Percentiles rank a stretch among this genome's conserved stretches.
Conservation (phyloP, 1,140 invertebrate genomes). For the Mamestra configurata region DNA sequence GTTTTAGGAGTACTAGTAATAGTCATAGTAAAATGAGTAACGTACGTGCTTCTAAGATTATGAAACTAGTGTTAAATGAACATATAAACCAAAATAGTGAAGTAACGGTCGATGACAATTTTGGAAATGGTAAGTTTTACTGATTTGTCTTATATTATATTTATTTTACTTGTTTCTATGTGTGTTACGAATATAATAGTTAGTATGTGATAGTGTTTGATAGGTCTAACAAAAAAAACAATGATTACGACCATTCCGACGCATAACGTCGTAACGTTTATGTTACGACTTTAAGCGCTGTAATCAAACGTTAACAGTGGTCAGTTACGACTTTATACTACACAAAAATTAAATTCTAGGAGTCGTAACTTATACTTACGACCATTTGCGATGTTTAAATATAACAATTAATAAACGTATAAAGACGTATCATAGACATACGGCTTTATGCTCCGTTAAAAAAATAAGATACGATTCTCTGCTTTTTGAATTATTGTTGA, state of each 20-base stretch:
- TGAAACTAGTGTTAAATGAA: too few species aligned
- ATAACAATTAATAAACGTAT: background rate
- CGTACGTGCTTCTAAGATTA: too few species aligned
- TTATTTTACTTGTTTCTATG: too few species aligned
- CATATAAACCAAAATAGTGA: too few species aligned
- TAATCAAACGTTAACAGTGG: background rate
- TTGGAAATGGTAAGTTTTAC: too few species aligned
- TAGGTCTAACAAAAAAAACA: background rate
- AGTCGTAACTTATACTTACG: constrained; percentile 4
- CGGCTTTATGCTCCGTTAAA: constrained; percentile 1
- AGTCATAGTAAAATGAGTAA: too few species aligned
- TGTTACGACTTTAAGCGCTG: background rate
- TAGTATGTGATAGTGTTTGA: background rate
- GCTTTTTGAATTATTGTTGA: background rate
- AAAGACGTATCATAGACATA: background rate
- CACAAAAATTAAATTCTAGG: background rate
- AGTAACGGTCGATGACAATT: too few species aligned
- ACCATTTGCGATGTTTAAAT: constrained; percentile 9
- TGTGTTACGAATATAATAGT: too few species aligned
- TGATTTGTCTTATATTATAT: too few species aligned
- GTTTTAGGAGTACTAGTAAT: too few species aligned
- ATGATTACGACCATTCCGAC: background rate
- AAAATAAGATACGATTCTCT: constrained; percentile 1
- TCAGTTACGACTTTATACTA: constrained; percentile 15
- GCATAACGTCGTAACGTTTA: constrained; percentile 7